These are phyloP conservation scores for Papilio helenus DNA, from an alignment of 1,140 invertebrate genomes.

Conservation along the genomic window DNA sequence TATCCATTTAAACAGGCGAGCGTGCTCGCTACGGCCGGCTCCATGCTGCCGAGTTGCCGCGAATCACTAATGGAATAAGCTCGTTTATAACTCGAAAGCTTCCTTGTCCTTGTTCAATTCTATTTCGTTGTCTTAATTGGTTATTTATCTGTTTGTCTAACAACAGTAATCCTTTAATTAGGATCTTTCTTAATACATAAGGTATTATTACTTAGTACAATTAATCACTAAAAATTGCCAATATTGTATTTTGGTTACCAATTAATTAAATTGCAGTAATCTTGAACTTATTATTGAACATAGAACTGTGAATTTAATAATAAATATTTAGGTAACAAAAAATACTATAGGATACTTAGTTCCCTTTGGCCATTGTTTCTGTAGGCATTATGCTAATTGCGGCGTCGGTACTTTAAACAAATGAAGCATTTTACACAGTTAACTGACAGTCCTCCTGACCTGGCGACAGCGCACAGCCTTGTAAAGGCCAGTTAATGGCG, in stretches of 20 bases:
- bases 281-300: neutral
- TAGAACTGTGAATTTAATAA: neutral
- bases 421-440: slow-evolving; percentile 6
- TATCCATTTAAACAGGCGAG: slow-evolving; percentile 67
- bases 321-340: neutral
- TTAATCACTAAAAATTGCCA: too few relatives aligned
- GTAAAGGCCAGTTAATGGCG: slow-evolving; percentile 30
- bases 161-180: neutral
- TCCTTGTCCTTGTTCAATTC: neutral
- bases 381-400: slow-evolving; percentile 15
- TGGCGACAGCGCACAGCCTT: neutral
- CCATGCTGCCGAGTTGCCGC: slow-evolving; percentile 46
- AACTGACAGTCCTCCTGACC: neutral
- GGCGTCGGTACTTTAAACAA: neutral
- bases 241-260: neutral
- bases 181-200: neutral
- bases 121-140: slow-evolving; percentile 14
- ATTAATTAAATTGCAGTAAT: neutral
- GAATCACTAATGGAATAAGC: slow-evolving; percentile 58
- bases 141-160: neutral
- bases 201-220: neutral
- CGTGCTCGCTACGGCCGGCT: slow-evolving; percentile 56
- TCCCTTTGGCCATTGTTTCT: neutral
- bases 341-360: neutral
- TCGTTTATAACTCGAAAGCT: slow-evolving; percentile 45